Percentiles rank a stretch among this genome's conserved stretches.
These are phyloP conservation scores for Mellilla xanthometata DNA, from an alignment of 2,888 invertebrate genomes.

Conservation along the genomic window DNA sequence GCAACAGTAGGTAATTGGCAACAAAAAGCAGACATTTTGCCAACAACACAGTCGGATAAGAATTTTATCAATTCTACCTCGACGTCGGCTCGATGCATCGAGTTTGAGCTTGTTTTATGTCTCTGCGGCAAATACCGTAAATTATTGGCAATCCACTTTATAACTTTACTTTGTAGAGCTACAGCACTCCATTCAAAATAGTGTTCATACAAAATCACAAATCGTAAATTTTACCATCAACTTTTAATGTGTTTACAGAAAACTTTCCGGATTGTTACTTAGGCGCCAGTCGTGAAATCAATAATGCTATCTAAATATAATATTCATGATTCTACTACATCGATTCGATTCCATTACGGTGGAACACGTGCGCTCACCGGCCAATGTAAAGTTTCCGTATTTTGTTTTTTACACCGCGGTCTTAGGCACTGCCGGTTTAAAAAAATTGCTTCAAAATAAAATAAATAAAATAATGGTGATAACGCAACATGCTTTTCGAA, in stretches of 20 bases:
- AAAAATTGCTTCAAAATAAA: no score
- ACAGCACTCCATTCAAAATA: slow-evolving; percentile 29
- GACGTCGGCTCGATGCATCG: neutral
- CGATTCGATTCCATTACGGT: neutral
- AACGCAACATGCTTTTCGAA: no score
- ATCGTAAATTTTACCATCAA: slow-evolving; percentile 30
- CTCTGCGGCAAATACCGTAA: slow-evolving; percentile 21
- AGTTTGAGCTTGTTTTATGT: slow-evolving; percentile 10
- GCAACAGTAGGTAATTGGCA: no score
- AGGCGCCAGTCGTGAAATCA: slow-evolving; percentile 13
- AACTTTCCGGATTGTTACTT: slow-evolving; percentile 11
- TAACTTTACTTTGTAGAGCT: slow-evolving; percentile 36
- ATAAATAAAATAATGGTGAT: no score
- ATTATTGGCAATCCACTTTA: slow-evolving; percentile 44
- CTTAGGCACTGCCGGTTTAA: no score
- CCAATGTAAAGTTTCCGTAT: no score
- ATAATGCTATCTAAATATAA: neutral
- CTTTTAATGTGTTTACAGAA: slow-evolving; percentile 24
- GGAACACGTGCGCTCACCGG: no score
- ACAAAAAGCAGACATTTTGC: no score
- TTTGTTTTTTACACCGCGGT: no score
- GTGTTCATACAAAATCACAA: slow-evolving; percentile 29
- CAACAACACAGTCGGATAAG: no score
- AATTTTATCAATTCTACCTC: no score
- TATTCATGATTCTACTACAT: neutral